Evolutionary conservation across 2,113 vertebrate species (phyloP), one percentile per base, ranked within the genome.

Genomic region (Cyprichromis sp.): DNA sequence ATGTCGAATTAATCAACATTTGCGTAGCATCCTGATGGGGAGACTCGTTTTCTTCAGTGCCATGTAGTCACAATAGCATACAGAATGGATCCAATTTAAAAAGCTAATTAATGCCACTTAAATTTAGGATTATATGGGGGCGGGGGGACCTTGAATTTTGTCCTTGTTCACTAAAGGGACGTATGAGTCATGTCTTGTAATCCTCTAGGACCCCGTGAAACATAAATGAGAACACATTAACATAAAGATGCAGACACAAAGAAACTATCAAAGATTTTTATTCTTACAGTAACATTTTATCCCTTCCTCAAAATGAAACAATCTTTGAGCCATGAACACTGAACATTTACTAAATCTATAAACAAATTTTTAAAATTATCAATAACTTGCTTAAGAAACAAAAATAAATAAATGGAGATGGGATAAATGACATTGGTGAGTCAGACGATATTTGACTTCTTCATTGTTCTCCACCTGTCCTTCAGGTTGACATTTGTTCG

Each of bases 391-490:
- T 78, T 50, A 19, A 19, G 42, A 78, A 78, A 5, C 16, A 50
- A 78, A 78, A 63, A 19, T 13, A 50, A 50, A 78, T 50, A 50
- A 50, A 78, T 31, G 16, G 24, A 47, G 26, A 78, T 78, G 40
- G 16, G 16, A 50, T 50, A 31, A 78, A 78, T 78, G 1, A 78
- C 17, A 12, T 78, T 52, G 24, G 24, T 47, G 42, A 78, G 45
- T 76, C 71, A 76, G 42, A 76, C 6, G 4, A 80, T 17, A 8
- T 95, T 97, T 47, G 91, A 92, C 19, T 95, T 99, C 36, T 98
- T 97, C 97, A 99, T 96, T 42, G 98, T 99, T 59, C 99, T 94
- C 98, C 98, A 99, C 29, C 98, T 95, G 83, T 99, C 99, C 92
- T 99, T 99, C 16, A 99, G 96, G 94, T 98, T 98, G 36, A 98